These are phyloP conservation scores for Nephrotoma appendiculata DNA, from an alignment of 2,888 invertebrate genomes.

Conservation along the genomic window DNA sequence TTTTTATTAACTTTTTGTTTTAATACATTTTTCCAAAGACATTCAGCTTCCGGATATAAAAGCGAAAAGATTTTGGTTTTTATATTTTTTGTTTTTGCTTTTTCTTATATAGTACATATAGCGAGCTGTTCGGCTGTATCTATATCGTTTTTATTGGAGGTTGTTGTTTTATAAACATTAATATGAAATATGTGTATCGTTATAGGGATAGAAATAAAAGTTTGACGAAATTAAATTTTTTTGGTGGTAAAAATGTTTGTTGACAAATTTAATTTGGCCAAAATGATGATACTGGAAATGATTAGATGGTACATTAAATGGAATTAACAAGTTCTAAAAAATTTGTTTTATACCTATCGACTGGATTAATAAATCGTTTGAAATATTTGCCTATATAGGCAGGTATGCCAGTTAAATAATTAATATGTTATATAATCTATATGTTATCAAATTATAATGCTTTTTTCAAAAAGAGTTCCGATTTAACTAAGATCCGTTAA, in stretches of 20 bases:
- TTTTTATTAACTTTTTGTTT: not conserved
- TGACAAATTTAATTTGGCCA: not conserved
- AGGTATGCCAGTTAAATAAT: no score
- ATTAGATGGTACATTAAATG: no score
- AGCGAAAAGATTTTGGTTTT: not conserved
- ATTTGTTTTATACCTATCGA: no score
- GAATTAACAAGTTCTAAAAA: no score
- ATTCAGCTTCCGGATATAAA: not conserved
- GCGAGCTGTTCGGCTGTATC: not conserved
- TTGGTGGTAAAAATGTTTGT: not conserved
- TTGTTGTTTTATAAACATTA: not conserved
- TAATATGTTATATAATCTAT: no score
- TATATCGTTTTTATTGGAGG: not conserved
- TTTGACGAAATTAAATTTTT: not conserved
- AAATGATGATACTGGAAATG: not conserved
- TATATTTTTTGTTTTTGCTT: not conserved
- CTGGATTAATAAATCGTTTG: no score
- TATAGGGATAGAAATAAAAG: not conserved
- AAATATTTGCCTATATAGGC: no score
- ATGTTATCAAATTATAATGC: no score
- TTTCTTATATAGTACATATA: not conserved
- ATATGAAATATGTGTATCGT: not conserved
- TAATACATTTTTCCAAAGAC: not conserved
- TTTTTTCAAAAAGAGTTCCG: no score
- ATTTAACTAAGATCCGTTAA: no score